Evolutionary conservation across 2,797 vertebrate genomes (phyloP), one percentile per base, ranked within the genome.

Genomic region (Orientallactaga sibirica): DNA sequence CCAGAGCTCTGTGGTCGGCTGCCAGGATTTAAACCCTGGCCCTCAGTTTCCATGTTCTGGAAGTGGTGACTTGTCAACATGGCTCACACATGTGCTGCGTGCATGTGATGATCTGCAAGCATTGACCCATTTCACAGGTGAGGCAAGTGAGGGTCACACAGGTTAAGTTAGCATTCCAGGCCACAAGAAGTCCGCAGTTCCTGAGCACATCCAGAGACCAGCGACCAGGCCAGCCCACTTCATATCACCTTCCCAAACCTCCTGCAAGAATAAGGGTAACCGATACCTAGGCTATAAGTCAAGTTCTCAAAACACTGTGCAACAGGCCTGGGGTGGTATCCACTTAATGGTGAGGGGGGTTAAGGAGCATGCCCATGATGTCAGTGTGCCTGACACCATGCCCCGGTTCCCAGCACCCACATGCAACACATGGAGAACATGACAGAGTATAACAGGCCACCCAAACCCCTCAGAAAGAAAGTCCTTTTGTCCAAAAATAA

Each of bases 281-380:
- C 9, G 18, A 70, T 1, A 2, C 11, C 64, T 43, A 15, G 4
- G 33, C 18, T 70, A 1, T 66, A n/a, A 78, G 70, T 10, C 29
- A 73, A 78, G 76, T 68, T 86, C 41, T 81, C 73, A 52, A 66
- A 78, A 66, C 48, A 66, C 7, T 27, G 18, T 58, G 19, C 22
- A n/a, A 29, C 4, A 71, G 43, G 20, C 66, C 43, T 87, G 67
- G 29, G 22, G 19, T 10, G 75, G 43, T 62, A 48, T 8, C 43
- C 73, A 52, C 33, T 24, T 62, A 37, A 58, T 64, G 77, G 11
- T 0, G 0, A n/a, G n/a, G 58, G 62, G n/a, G 86, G 7, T 48
- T 76, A 22, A 58, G 55, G 29, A 79, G 61, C 0, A 0, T 7
- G 14, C 5, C 33, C 55, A 4, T 0, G 0, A 27, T 8, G 24